Conservation (phyloP, 2,888 invertebrate genomes). For the Lasioglossum lativentre region DNA sequence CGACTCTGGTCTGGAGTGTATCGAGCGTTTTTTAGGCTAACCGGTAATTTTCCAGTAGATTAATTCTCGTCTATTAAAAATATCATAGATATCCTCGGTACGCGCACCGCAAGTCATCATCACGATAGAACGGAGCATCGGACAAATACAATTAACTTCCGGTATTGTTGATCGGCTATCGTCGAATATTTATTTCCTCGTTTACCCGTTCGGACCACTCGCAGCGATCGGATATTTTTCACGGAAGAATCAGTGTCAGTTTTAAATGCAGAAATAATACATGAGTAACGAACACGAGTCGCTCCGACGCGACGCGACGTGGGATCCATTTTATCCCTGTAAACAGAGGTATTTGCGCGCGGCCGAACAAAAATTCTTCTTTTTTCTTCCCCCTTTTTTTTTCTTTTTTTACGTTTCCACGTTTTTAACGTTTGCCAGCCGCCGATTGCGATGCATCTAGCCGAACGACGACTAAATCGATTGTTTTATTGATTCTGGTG, state of each 20-base stretch:
- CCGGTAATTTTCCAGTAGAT: neutral
- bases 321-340: conserved; percentile 20
- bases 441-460: conserved; percentile 22
- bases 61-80: neutral
- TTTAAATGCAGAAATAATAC: conserved; percentile 14
- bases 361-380: neutral
- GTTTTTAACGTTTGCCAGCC: conserved; percentile 27
- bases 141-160: conserved; percentile 6
- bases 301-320: too few species aligned
- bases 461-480: conserved; percentile 30
- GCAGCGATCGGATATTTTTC: neutral
- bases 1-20: neutral
- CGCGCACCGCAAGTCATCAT: neutral
- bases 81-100: neutral
- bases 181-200: neutral
- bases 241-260: neutral
- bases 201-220: too few species aligned
- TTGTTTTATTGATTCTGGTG: conserved; percentile 23
- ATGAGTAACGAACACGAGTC: conserved; percentile 19
- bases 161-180: neutral
- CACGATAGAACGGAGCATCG: neutral
- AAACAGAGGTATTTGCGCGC: conserved; percentile 28
- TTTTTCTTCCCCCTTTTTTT: neutral
- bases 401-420: neutral
- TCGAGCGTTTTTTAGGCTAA: neutral